Percentiles rank a stretch among this genome's conserved stretches.
phyloP scores from a whole-genome alignment of 2,113 vertebrate species.

The Lepidiolamprologus cunningtoni region DNA sequence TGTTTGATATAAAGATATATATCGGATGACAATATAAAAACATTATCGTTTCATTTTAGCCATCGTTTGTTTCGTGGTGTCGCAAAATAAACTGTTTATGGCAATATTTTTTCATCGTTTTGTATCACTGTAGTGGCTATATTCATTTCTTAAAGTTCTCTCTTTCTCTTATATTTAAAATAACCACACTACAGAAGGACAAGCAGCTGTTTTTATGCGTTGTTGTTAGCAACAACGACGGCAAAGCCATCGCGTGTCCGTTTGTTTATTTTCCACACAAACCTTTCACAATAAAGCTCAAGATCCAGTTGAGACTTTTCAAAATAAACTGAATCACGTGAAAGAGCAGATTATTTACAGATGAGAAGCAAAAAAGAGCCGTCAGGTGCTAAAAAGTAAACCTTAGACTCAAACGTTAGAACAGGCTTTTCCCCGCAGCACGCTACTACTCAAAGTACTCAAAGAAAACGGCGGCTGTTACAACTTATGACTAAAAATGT shows the following conservation, averaged over 20 bases:
- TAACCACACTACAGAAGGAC: rapidly evolving
- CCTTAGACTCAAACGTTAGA: too few relatives aligned
- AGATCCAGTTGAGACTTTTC: too few relatives aligned
- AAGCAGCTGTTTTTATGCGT: rapidly evolving
- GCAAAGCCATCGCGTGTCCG: rapidly evolving
- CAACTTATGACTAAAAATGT: too few relatives aligned
- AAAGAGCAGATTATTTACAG: rapidly evolving
- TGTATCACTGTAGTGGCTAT: not conserved
- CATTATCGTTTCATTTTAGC: too few relatives aligned
- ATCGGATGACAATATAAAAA: not conserved
- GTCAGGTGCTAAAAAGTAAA: rapidly evolving
- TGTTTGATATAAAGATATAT: not conserved
- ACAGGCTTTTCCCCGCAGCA: too few relatives aligned
- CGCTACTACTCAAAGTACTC: too few relatives aligned
- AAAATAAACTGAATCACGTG: too few relatives aligned
- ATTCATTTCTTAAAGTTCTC: rapidly evolving
- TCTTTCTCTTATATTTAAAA: not conserved
- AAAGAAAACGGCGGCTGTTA: too few relatives aligned
- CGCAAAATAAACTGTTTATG: rapidly evolving
- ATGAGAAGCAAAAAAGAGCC: too few relatives aligned
- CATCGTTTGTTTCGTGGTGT: rapidly evolving
- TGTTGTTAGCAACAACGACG: rapidly evolving
- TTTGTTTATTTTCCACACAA: rapidly evolving
- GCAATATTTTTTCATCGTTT: not conserved
- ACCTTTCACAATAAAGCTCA: not conserved